Conservation (phyloP, 1,140 invertebrate species). For the Cylas formicarius region DNA sequence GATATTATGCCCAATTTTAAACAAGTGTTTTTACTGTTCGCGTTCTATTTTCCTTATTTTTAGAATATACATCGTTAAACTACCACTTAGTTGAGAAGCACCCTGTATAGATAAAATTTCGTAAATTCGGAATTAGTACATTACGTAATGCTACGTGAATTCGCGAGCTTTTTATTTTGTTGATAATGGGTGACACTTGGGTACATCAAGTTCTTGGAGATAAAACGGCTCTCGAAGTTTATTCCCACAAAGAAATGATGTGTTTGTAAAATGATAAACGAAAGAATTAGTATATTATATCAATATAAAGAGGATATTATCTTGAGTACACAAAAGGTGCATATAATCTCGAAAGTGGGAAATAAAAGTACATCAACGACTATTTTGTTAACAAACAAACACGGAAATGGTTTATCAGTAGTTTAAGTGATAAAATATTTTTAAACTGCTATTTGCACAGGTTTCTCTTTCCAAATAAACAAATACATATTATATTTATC, state of each 20-base stretch:
- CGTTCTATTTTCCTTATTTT: no score
- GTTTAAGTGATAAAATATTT: slow-evolving; percentile 15
- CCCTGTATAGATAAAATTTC: no score
- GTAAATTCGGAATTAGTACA: no score
- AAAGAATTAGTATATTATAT: slow-evolving; percentile 23
- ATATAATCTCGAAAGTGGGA: slow-evolving; percentile 19
- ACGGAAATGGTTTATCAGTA: slow-evolving; percentile 22
- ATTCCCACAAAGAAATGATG: slow-evolving; percentile 16
- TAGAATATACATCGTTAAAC: no score
- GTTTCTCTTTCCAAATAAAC: slow-evolving; percentile 19
- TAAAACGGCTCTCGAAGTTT: no score
- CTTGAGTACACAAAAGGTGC: slow-evolving; percentile 24
- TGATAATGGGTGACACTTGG: no score
- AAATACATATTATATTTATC: slow-evolving; percentile 19
- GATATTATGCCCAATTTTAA: no score
- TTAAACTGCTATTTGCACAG: slow-evolving; percentile 20
- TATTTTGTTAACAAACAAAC: slow-evolving; percentile 20
- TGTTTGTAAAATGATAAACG: slow-evolving; percentile 20
- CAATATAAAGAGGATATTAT: slow-evolving; percentile 22
- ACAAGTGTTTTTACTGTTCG: no score
- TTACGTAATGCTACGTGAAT: no score
- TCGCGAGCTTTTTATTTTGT: no score
- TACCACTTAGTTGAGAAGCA: no score
- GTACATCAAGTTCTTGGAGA: no score
- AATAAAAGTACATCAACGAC: slow-evolving; percentile 17